Percentiles rank a stretch among this genome's conserved stretches.
Evolutionary conservation across 2,797 vertebrate genomes (phyloP).

Genomic region (Poeciliopsis paucimaculata): DNA sequence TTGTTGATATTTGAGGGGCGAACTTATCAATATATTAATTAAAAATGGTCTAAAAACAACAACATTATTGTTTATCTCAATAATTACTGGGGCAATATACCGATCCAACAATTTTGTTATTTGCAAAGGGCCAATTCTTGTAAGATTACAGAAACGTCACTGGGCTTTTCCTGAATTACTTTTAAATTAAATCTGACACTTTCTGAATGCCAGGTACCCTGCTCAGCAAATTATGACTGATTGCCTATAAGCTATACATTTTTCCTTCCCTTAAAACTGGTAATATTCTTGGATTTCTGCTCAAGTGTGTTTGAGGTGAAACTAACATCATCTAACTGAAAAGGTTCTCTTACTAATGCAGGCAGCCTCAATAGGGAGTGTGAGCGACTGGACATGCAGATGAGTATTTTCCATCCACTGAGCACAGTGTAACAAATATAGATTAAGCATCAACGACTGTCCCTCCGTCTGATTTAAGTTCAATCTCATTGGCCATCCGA

Average conservation of each 20-base stretch:
- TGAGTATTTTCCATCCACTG: conserved; percentile 53
- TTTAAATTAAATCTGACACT: neutral
- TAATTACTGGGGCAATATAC: no score
- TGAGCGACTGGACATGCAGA: conserved; percentile 25
- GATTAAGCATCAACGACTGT: conserved; percentile 43
- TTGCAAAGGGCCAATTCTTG: no score
- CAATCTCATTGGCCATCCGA: conserved; percentile 39
- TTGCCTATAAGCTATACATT: neutral
- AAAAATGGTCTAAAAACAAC: no score
- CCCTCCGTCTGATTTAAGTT: conserved; percentile 43
- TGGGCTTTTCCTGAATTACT: neutral
- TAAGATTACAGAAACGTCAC: neutral
- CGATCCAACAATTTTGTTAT: no score
- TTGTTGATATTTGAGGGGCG: no score
- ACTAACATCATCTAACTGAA: neutral
- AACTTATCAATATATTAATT: no score
- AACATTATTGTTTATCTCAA: no score
- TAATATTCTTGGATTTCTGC: neutral
- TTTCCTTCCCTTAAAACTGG: neutral
- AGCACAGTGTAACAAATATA: conserved; percentile 58
- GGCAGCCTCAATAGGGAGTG: conserved; percentile 35
- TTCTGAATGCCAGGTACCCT: neutral
- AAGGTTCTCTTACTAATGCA: conserved; percentile 23
- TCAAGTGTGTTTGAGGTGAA: neutral
- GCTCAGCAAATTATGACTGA: neutral